Evolutionary conservation across 1,140 invertebrate species (phyloP).

Genomic region (Cheumatopsyche charites): DNA sequence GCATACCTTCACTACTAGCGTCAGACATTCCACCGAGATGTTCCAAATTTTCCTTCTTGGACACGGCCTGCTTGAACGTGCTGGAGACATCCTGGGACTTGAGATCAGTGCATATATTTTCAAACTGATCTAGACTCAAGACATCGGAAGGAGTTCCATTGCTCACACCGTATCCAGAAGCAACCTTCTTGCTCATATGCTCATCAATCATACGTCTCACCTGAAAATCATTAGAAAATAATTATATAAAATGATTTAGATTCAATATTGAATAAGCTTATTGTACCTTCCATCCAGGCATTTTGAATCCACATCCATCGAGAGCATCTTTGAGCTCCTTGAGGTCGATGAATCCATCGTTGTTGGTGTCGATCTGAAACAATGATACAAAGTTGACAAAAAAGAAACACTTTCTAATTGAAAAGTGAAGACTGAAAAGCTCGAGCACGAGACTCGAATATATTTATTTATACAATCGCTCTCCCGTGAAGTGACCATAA

Average conservation of each 20-base stretch:
- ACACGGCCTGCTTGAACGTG: constrained; percentile 91
- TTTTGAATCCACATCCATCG: constrained; percentile 89
- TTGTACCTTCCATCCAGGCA: constrained; percentile 87
- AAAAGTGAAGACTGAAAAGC: not conserved
- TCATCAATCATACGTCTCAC: constrained; percentile 91
- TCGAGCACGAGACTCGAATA: not conserved
- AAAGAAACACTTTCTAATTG: constrained; percentile 3
- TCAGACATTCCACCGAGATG: constrained; percentile 93
- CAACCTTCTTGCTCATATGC: constrained; percentile 50
- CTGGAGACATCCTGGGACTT: constrained; percentile 88
- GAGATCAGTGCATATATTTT: constrained; percentile 86
- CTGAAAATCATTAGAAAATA: constrained; percentile 53
- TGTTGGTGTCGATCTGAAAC: constrained; percentile 87
- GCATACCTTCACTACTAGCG: constrained; percentile 83
- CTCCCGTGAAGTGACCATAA: not conserved
- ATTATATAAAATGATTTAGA: too few species aligned
- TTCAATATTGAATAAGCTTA: constrained; percentile 25
- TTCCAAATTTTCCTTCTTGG: constrained; percentile 92
- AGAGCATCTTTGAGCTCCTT: constrained; percentile 88
- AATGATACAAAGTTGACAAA: not conserved
- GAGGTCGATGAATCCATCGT: constrained; percentile 88
- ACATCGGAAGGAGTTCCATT: constrained; percentile 67
- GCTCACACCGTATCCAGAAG: constrained; percentile 55
- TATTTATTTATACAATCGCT: not conserved
- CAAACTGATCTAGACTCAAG: constrained; percentile 85